Conservation (phyloP, 30 jellyfish, hydroid and myxozoan genomes). For the Catostylus mosaicus region DNA sequence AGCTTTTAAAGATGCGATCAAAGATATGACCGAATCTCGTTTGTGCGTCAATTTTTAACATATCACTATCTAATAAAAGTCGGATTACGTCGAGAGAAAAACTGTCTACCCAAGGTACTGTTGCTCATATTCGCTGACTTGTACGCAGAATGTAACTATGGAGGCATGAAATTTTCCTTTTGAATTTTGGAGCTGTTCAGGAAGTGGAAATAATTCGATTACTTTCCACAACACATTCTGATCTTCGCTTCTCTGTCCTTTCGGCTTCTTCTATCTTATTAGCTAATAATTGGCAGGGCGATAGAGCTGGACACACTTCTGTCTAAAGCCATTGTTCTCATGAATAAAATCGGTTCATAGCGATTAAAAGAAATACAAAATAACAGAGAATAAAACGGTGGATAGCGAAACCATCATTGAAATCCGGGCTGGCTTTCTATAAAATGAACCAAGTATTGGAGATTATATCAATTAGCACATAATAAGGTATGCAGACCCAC, state of each 20-base stretch:
- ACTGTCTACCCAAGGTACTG: slow-evolving; percentile 75
- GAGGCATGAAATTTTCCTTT: slow-evolving; percentile 81
- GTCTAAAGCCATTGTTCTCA: slow-evolving; percentile 77
- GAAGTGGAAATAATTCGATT: slow-evolving; percentile 83
- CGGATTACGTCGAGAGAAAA: slow-evolving; percentile 72
- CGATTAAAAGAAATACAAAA: slow-evolving; percentile 82
- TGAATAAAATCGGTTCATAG: slow-evolving; percentile 76
- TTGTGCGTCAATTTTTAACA: slow-evolving; percentile 64
- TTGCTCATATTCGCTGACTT: slow-evolving; percentile 62
- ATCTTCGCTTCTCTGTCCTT: slow-evolving; percentile 76
- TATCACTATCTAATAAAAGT: slow-evolving; percentile 51
- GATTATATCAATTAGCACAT: slow-evolving; percentile 74
- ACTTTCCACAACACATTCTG: slow-evolving; percentile 86
- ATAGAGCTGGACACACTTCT: slow-evolving; percentile 84
- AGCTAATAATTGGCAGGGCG: slow-evolving; percentile 80
- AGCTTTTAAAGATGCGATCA: slow-evolving; percentile 65
- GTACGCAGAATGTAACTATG: slow-evolving; percentile 56
- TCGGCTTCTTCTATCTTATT: slow-evolving; percentile 85
- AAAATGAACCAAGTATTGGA: slow-evolving; percentile 80
- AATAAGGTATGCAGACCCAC: slow-evolving; percentile 85
- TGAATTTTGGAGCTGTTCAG: slow-evolving; percentile 75
- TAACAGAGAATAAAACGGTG: slow-evolving; percentile 75
- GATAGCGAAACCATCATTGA: slow-evolving; percentile 77
- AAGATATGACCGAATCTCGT: slow-evolving; percentile 55
- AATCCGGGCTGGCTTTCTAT: slow-evolving; percentile 87